Percentiles rank a stretch among this genome's conserved stretches.
phyloP scores from a whole-genome alignment of 1,140 invertebrate genomes.

The Dermatophagoides farinae region DNA sequence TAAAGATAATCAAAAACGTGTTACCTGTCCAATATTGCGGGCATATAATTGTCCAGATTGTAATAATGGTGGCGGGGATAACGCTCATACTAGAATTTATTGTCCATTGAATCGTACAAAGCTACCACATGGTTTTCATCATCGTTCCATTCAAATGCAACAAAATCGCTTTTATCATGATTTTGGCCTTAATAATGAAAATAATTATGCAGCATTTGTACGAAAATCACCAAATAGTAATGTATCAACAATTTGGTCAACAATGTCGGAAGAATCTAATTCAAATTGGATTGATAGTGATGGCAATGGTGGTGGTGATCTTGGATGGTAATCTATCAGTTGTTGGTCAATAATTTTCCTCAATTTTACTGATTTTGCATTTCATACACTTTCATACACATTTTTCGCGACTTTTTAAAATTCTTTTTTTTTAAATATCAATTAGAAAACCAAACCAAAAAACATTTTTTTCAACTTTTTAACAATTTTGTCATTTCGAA shows the following conservation, averaged over 20 bases:
- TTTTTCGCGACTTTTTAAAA: too few relatives aligned
- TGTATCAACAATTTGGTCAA: too few relatives aligned
- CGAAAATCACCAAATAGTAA: too few relatives aligned
- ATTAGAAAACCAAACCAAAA: too few relatives aligned
- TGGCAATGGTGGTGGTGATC: background rate
- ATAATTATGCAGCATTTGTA: too few relatives aligned
- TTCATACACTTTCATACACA: too few relatives aligned
- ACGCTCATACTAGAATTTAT: slow-evolving; percentile 54
- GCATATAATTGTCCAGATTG: slow-evolving; percentile 45
- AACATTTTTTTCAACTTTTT: too few relatives aligned
- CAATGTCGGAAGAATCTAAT: background rate
- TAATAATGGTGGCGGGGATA: slow-evolving; percentile 39
- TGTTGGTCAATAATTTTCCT: too few relatives aligned
- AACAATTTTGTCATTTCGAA: too few relatives aligned
- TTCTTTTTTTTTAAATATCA: too few relatives aligned
- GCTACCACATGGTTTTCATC: background rate
- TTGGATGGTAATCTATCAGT: too few relatives aligned
- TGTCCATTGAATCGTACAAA: slow-evolving; percentile 33
- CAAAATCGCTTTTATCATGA: background rate
- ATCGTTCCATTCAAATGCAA: background rate
- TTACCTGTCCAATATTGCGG: slow-evolving; percentile 43
- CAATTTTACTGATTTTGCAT: too few relatives aligned
- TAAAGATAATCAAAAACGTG: slow-evolving; percentile 37
- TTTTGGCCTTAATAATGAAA: background rate
- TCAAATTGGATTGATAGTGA: background rate